Evolutionary conservation across 92 coral and sea anemone species (phyloP), one percentile per base, ranked within the genome.

Genomic region (Phenganax subtilis): DNA sequence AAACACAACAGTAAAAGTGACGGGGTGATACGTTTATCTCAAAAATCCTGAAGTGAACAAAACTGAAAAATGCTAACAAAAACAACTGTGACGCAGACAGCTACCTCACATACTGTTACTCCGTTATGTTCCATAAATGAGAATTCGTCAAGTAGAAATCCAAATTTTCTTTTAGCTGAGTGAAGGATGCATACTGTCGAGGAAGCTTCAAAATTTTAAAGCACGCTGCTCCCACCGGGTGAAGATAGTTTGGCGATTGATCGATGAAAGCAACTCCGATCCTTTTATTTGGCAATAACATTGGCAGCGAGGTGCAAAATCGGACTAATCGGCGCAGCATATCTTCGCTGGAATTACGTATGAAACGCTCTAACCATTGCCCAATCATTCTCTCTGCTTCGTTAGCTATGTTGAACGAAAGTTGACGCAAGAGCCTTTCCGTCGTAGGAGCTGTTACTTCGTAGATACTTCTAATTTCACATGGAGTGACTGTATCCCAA

Each of bases 391-490:
- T 30, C 44, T 76, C 81, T 29, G 81, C 59, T 59, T 57, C 70
- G 69, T 64, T 25, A 10, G 70, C 60, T 51, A 11, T 55, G 9
- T 59, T 31, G 70, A 57, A 76, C 16, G 70, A 76, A 76, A 76
- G 69, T 25, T 9, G 55, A 76, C 56, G 7, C 28, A 57, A 75
- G 9, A 75, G 52, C 51, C 70, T 76, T 56, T 76, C 69, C 29
- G 83, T 74, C n/a, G 90, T 85, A 55, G 89, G 90, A 31, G 69
- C 75, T 20, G 83, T 81, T 57, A 72, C 63, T 68, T 44, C 82
- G 63, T 90, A 83, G 17, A 87, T 72, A 10, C 87, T 85, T n/a
- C 65, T 72, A 51, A 90, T 85, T 70, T 90, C 89, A 47, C 85
- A 71, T 15, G 64, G 74, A 55, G 58, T 60, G 47, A 90, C 88